phyloP scores from a whole-genome alignment of 2,888 invertebrate species.

The Watsonalla binaria region DNA sequence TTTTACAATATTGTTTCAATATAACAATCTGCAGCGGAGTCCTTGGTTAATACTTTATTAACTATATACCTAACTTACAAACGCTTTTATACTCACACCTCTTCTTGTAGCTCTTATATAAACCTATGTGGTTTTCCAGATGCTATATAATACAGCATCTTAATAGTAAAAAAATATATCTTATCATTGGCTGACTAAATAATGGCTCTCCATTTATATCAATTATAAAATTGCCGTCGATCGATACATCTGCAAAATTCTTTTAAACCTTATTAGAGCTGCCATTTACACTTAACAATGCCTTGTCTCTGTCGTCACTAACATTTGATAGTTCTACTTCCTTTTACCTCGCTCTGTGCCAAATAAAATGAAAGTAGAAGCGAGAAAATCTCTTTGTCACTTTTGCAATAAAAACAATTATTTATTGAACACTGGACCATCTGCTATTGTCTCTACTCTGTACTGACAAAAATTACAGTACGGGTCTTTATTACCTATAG shows the following conservation, averaged over 20 bases:
- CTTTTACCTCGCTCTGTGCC: constrained; percentile 17
- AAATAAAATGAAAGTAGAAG: constrained; percentile 6
- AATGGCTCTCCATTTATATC: no score
- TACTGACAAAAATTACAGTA: constrained; percentile 23
- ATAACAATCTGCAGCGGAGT: no score
- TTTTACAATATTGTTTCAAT: no score
- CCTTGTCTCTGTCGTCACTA: constrained; percentile 30
- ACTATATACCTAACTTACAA: no score
- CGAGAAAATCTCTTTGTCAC: constrained; percentile 17
- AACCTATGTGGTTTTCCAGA: no score
- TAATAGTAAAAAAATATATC: no score
- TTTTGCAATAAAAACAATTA: constrained; percentile 21
- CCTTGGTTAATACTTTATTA: no score
- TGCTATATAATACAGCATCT: no score
- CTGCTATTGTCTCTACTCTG: constrained; percentile 10
- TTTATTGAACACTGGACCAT: constrained; percentile 28
- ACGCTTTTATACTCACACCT: no score
- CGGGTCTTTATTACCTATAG: constrained; percentile 23
- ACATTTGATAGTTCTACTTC: constrained; percentile 31
- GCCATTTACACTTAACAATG: no score
- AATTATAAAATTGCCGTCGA: constrained; percentile 36
- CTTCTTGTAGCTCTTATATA: no score
- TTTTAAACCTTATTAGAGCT: constrained; percentile 43
- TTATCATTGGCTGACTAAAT: no score
- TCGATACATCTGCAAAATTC: constrained; percentile 46